Evolutionary conservation across 2,113 vertebrate species (phyloP), one percentile per base, ranked within the genome.

Genomic region (Carassius carassius): DNA sequence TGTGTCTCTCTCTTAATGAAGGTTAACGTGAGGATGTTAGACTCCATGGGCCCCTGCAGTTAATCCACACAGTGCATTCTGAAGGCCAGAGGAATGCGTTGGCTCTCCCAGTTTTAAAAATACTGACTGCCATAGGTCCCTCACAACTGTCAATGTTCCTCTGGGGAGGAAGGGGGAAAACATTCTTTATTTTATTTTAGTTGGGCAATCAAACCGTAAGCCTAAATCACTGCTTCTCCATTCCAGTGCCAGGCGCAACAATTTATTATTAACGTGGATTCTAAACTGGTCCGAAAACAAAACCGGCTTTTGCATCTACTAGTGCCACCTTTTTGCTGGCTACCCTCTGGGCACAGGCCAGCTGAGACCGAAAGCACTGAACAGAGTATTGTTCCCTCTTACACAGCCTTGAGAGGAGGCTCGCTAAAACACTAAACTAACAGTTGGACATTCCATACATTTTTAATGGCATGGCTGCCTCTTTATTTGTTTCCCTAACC

Each of bases 401-500:
- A 89, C 19, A 84, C 90, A 90, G 92, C 89, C 91, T 92, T 91
- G 90, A 92, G 92, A 91, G 89, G 88, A 93, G 93, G 92, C 91
- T 85, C 87, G 90, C 90, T 93, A 94, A 94, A 94, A 94, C 91
- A 92, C 93, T 93, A 93, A 95, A 94, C 94, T 91, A 96, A 96
- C 93, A 92, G 94, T 95, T 94, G 94, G 92, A 92, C 96, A 96
- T 97, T 96, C 97, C 95, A 93, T 81, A 85, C 94, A 94, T 97
- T 96, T 97, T 96, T 96, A 94, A 93, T 94, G 93, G 95, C 54
- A 87, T 93, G 86, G 88, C 91, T 94, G 90, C 41, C 92, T 94
- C 94, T 93, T 94, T 95, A 96, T 97, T 96, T 97, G 95, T 96
- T 96, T 95, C 94, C 93, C 87, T 96, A 97, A 97, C 95, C 96